Percentiles rank a stretch among this genome's conserved stretches.
Evolutionary conservation across 2,113 vertebrate species (phyloP).

Genomic region (Ceyx melanurus): DNA sequence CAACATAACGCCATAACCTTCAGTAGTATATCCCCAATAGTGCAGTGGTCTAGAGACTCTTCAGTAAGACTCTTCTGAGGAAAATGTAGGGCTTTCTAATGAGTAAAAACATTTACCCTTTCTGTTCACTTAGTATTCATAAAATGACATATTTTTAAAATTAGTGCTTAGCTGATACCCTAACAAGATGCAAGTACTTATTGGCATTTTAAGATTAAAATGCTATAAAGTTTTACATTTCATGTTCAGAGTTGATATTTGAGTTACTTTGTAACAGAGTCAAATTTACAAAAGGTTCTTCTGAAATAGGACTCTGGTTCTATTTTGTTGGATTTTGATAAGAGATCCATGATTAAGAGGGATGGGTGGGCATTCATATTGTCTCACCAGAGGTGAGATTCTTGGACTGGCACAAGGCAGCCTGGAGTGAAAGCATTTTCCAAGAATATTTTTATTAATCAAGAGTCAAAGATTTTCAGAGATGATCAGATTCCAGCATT

Average conservation of each 20-base stretch:
- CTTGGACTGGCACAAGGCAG: fast-evolving
- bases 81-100: background rate
- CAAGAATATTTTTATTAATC: background rate
- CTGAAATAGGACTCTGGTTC: background rate
- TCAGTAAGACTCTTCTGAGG: background rate
- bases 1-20: background rate
- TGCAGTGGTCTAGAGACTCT: background rate
- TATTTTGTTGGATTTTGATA: background rate
- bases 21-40: background rate
- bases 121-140: background rate
- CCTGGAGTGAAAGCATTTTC: background rate
- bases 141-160: background rate
- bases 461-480: background rate
- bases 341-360: background rate
- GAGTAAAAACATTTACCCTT: background rate
- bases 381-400: background rate
- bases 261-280: background rate
- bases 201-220: background rate
- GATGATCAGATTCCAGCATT: fast-evolving
- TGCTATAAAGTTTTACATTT: background rate
- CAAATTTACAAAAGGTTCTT: background rate
- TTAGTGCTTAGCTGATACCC: background rate
- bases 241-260: background rate
- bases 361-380: fast-evolving
- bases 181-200: background rate